Evolutionary conservation across 2,113 vertebrate species (phyloP), one percentile per base, ranked within the genome.

Genomic region (Nothoprocta pentlandii): DNA sequence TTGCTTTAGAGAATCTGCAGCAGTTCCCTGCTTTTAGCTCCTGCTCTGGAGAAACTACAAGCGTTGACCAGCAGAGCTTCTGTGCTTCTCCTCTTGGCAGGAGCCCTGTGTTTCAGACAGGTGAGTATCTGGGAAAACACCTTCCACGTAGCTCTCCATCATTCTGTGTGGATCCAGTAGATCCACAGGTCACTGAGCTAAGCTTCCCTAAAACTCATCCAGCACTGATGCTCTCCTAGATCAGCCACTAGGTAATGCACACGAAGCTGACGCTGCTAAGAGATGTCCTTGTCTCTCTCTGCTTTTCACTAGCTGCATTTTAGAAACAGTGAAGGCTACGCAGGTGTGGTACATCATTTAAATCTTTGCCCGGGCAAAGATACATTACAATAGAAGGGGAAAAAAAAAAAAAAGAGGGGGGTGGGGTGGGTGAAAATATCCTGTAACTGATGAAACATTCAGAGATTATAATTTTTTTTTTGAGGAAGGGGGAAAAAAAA

Each of bases 1-100:
- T 99, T 94, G 99, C 99, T 51, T 96, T 99, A n/a, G 99, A 99
- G 97, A 99, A 99, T 97, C 98, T 99, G 79, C 99, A 99, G 96
- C 99, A 99, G 97, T 99, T 99, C 95, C 99, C 99, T 95, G 99
- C 99, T 59, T 99, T 99, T 89, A 98, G 98, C 9, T 98, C 98
- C 95, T 97, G 86, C 95, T 78, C 94, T 3, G 94, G 95, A 58
- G 97, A 97, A 95, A 96, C 91, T 96, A 58, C 97, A 98, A 80
- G 97, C 97, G 74, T 94, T 81, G 97, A 98, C 98, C 97, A 87
- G 90, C 98, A 97, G 91, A 96, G 96, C 53, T 76, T 76, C 95
- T 92, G 89, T 97, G 80, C 95, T n/a, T 97, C 97, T 96, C 86
- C 97, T 95, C 94, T 97, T 85, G 97, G 97, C 91, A 97, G 97